Evolutionary conservation across 2,888 invertebrate genomes (phyloP).

Genomic region (Trichopoda pennipes): DNA sequence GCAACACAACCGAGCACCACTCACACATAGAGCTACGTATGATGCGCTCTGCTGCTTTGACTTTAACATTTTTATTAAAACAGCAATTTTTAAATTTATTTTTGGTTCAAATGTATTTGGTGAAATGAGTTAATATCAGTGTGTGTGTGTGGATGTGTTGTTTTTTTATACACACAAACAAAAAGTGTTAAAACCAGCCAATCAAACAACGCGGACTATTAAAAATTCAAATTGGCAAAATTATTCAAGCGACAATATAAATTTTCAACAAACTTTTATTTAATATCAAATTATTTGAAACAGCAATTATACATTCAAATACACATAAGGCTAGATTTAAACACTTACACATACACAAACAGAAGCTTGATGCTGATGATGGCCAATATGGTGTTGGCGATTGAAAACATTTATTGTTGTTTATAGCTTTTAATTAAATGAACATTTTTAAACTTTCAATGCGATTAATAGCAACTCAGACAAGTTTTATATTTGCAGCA

Average conservation of each 20-base stretch:
- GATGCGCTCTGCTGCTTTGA: slow-evolving; percentile 19
- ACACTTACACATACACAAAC: background rate
- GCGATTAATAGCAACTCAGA: slow-evolving; percentile 34
- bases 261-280: slow-evolving; percentile 68
- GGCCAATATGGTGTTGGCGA: background rate
- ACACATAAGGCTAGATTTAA: background rate
- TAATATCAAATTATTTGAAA: slow-evolving; percentile 60
- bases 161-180: slow-evolving; percentile 17
- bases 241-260: slow-evolving; percentile 69
- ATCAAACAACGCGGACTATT: slow-evolving; percentile 59
- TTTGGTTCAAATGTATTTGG: slow-evolving; percentile 19
- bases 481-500: slow-evolving; percentile 26
- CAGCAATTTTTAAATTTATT: slow-evolving; percentile 31
- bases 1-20: slow-evolving; percentile 48
- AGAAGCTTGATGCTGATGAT: background rate
- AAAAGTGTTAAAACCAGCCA: slow-evolving; percentile 51
- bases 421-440: slow-evolving; percentile 65
- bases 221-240: slow-evolving; percentile 69
- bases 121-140: slow-evolving; percentile 21
- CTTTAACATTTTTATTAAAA: slow-evolving; percentile 43
- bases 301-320: background rate
- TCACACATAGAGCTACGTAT: slow-evolving; percentile 8
- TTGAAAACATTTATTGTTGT: slow-evolving; percentile 63
- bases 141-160: slow-evolving; percentile 1
- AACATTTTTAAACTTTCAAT: slow-evolving; percentile 55